Evolutionary conservation across 2,888 invertebrate species (phyloP).

Genomic region (Noctua pronuba): DNA sequence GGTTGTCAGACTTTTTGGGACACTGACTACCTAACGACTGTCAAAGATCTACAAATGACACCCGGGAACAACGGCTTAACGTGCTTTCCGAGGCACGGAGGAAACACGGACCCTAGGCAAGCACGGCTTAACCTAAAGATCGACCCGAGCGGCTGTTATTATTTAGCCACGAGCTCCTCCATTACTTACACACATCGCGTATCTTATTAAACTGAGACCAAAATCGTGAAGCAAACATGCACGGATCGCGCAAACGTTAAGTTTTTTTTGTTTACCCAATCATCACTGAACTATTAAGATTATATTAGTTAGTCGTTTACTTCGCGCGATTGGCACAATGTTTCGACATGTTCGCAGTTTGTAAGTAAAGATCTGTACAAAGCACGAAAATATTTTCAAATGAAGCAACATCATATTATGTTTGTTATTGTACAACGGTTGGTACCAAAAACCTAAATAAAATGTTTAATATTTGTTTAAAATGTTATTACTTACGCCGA

Average conservation of each 20-base stretch:
- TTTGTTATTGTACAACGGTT: constrained; percentile 19
- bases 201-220: neutral
- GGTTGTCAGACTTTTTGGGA: too few species aligned
- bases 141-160: too few species aligned
- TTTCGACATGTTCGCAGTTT: neutral
- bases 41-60: too few species aligned
- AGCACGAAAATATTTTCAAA: neutral
- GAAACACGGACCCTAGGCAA: too few species aligned
- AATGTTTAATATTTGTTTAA: too few species aligned
- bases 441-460: constrained; percentile 3
- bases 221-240: neutral
- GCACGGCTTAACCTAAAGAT: too few species aligned
- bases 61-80: too few species aligned
- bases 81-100: too few species aligned
- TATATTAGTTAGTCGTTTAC: constrained; percentile 3
- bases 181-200: neutral
- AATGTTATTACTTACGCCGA: neutral
- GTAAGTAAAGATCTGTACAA: constrained; percentile 7
- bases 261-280: neutral
- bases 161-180: too few species aligned
- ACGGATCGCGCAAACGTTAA: too few species aligned
- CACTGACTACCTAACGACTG: too few species aligned
- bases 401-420: constrained; percentile 18
- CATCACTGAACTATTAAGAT: neutral
- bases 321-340: neutral